Evolutionary conservation across 1,140 invertebrate genomes (phyloP).

Genomic region (Pararge aegeria): DNA sequence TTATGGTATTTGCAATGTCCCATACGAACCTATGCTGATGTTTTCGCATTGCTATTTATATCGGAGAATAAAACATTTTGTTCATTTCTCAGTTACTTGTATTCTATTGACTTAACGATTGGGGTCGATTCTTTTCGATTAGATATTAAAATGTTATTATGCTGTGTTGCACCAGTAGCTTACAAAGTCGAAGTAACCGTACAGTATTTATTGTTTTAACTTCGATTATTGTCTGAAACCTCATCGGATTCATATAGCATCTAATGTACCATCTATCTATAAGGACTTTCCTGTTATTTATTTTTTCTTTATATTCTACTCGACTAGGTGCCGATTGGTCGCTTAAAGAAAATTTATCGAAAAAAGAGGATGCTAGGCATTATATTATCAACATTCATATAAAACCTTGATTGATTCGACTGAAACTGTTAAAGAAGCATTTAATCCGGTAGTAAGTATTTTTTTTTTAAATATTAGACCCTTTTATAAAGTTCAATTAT

Average conservation of each 20-base stretch:
- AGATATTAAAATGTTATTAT: conserved; percentile 3
- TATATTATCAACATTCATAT: conserved; percentile 4
- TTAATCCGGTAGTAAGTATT: conserved; percentile 11
- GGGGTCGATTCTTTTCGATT: conserved; percentile 4
- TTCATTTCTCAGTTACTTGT: neutral
- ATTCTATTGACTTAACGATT: neutral
- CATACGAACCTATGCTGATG: neutral
- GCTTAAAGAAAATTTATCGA: neutral
- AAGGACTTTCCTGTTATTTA: neutral
- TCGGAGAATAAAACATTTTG: neutral
- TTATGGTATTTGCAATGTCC: neutral
- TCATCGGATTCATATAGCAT: neutral
- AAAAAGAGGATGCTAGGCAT: neutral
- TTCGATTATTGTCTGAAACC: neutral
- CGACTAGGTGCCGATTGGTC: neutral
- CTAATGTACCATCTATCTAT: neutral
- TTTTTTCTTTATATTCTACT: conserved; percentile 4
- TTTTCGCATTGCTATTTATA: neutral
- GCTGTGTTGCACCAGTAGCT: neutral
- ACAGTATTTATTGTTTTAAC: neutral
- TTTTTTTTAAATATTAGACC: too few relatives aligned
- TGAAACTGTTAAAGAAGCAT: conserved; percentile 2
- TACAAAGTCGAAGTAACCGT: neutral
- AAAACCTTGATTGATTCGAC: conserved; percentile 7
- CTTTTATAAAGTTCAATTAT: too few relatives aligned